Conservation (phyloP, 2,797 vertebrate genomes). For the Acanthis flammea region DNA sequence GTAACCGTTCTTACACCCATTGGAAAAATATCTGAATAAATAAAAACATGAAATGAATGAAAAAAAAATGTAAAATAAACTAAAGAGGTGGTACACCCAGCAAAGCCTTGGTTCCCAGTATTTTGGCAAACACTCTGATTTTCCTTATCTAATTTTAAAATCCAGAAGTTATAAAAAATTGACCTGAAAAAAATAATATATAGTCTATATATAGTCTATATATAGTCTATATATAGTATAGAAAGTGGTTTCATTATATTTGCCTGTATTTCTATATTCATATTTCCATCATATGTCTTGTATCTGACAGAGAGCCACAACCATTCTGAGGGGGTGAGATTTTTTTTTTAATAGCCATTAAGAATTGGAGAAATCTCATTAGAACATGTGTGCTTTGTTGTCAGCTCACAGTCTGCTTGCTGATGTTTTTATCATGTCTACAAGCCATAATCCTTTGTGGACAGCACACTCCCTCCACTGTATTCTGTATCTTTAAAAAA, state of each 20-base stretch:
- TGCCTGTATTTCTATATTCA: neutral
- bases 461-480: accelerated
- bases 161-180: neutral
- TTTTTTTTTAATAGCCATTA: neutral
- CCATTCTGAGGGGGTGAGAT: neutral
- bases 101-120: neutral
- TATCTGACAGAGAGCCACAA: neutral
- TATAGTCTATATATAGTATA: neutral
- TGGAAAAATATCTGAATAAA: neutral
- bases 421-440: neutral
- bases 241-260: neutral
- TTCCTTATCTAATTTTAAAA: neutral
- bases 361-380: neutral
- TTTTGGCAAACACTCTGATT: neutral
- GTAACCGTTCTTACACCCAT: neutral
- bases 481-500: neutral
- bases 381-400: neutral
- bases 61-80: neutral
- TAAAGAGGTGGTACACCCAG: neutral
- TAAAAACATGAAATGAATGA: neutral
- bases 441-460: neutral
- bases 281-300: neutral
- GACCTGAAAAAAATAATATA: neutral
- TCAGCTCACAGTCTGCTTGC: neutral
- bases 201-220: neutral